Evolutionary conservation across 1,140 invertebrate species (phyloP), one percentile per base, ranked within the genome.

Genomic region (Aphelinus certus): DNA sequence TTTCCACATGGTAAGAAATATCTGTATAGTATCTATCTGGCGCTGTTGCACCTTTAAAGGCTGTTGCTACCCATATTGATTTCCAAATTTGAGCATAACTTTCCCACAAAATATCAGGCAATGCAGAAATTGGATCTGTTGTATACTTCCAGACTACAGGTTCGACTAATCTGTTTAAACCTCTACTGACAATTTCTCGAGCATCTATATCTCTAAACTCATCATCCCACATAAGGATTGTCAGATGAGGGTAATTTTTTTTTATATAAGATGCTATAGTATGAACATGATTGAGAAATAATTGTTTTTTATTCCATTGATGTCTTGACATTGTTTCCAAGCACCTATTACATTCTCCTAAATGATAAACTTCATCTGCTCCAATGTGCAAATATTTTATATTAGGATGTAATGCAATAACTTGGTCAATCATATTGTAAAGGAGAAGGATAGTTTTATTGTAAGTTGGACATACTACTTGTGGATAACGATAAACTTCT

Each of bases 221-320:
- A 84, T 99, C 97, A 81, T 98, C 96, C 97, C 97, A 98, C 83
- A 98, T 94, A 5, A 99, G 91, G 26, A 94, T 87, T 5, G 88
- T 91, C 2, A 95, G 83, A 1, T 88, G 82, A 0, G 92, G 90
- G 83, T 91, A 92, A 6, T 89, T 89, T 1, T 87, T 84, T 60
- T 89, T 91, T 3, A 95, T 89, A 73, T 92, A 90, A 56, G 84
- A 87, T 1, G 90, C 90, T 3, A 95, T 87, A 53, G 86, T 87
- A 9, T 88, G 86, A 1, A 96, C 89, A 79, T 96, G 95, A 46
- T 90, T 87, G 1, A 95, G 82, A 81, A 95, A 96, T 5, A 96
- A 82, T 67, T 91, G 90, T 61, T 79, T 90, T 81, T 87, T 87
- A 42, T 60, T 77, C 85, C 85, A 88, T 43, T 81, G 79, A 7